These are phyloP conservation scores for Danio kyathit DNA, from an alignment of 2,797 vertebrate species.

Conservation along the genomic window DNA sequence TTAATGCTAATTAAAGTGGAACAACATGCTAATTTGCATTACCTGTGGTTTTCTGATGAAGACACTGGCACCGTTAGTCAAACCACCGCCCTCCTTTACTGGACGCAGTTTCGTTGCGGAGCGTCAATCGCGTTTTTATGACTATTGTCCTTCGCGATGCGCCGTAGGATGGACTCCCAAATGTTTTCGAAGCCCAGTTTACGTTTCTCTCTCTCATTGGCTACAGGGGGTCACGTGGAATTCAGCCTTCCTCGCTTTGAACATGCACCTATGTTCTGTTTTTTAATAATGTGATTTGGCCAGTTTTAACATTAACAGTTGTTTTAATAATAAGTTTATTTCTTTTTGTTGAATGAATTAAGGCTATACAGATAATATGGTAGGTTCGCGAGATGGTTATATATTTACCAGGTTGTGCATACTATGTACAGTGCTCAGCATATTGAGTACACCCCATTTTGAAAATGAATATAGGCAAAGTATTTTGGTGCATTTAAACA, in stretches of 20 bases:
- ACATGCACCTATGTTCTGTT: too few relatives aligned
- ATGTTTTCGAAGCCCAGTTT: not conserved
- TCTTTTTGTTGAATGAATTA: too few relatives aligned
- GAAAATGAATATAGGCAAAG: too few relatives aligned
- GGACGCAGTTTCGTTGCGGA: not conserved
- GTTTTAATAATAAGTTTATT: too few relatives aligned
- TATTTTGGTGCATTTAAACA: too few relatives aligned
- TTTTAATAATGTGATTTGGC: too few relatives aligned
- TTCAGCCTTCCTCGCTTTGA: not conserved
- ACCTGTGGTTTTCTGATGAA: constrained; percentile 16
- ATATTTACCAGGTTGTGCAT: too few relatives aligned
- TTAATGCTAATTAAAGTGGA: not conserved
- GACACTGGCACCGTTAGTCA: not conserved
- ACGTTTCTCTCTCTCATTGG: constrained; percentile 53
- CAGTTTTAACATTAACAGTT: too few relatives aligned
- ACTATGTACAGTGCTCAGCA: too few relatives aligned
- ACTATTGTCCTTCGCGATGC: constrained; percentile 4
- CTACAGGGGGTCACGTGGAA: constrained; percentile 38
- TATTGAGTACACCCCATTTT: too few relatives aligned
- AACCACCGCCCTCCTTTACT: constrained; percentile 11
- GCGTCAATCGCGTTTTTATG: not conserved
- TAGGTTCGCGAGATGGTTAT: too few relatives aligned
- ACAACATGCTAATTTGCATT: not conserved
- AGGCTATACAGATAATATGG: too few relatives aligned
- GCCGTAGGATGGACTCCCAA: not conserved